A percentile compares a stretch with the other conserved stretches of the same genome.
phyloP scores from a whole-genome alignment of 2,888 invertebrate genomes.

The Caenorhabditis sulstoni region DNA sequence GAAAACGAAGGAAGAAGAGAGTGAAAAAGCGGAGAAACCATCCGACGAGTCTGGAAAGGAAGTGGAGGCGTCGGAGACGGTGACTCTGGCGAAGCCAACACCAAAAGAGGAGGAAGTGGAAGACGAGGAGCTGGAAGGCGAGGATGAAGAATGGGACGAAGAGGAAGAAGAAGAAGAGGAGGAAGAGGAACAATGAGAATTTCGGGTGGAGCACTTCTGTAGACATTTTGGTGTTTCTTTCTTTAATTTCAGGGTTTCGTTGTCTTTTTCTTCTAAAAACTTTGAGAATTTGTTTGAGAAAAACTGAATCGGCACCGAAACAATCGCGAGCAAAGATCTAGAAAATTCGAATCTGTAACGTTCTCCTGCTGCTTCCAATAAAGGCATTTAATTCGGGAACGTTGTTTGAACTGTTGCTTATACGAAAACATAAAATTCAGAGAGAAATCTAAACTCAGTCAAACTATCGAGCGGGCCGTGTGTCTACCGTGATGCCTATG shows the following conservation, averaged over 20 bases:
- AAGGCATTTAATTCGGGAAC: background rate
- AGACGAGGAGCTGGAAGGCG: slow-evolving; percentile 33
- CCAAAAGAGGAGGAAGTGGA: slow-evolving; percentile 15
- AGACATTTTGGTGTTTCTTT: too few species aligned
- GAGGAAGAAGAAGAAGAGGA: slow-evolving; percentile 38
- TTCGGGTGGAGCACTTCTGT: too few species aligned
- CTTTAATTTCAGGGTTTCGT: too few species aligned
- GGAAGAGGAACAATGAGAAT: slow-evolving; percentile 5
- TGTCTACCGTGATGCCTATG: slow-evolving; percentile 16
- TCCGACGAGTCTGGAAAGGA: slow-evolving; percentile 31
- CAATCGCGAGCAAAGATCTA: too few species aligned
- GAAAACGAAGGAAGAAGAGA: slow-evolving; percentile 10
- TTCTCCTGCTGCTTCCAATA: too few species aligned
- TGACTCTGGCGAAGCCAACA: slow-evolving; percentile 14
- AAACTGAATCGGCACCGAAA: too few species aligned
- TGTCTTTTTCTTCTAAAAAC: background rate
- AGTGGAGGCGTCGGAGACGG: slow-evolving; percentile 28
- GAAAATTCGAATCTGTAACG: too few species aligned
- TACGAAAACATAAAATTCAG: background rate
- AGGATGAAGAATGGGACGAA: slow-evolving; percentile 42
- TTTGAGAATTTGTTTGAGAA: too few species aligned
- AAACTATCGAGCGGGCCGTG: background rate
- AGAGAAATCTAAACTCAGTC: background rate
- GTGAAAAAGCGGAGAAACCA: slow-evolving; percentile 18
- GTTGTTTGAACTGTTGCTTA: background rate